Evolutionary conservation across 2,888 invertebrate genomes (phyloP).

Genomic region (Cheilosia scutellata): DNA sequence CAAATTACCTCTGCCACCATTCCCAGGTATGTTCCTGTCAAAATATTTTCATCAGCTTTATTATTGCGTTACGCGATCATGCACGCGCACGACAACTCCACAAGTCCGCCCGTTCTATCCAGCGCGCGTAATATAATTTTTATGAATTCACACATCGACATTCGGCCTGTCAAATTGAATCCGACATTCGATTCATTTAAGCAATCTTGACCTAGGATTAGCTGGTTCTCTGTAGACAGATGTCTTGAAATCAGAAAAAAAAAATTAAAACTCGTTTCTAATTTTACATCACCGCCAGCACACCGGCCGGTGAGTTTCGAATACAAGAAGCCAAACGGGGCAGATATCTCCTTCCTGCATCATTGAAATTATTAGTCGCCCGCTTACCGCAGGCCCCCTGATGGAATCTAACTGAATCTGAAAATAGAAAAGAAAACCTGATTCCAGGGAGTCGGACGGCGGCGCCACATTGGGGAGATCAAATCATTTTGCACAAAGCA

Average conservation of each 20-base stretch:
- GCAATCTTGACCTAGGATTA: slow-evolving; percentile 64
- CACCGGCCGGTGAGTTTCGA: background rate
- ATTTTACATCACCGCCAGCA: slow-evolving; percentile 13
- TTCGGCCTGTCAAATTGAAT: slow-evolving; percentile 53
- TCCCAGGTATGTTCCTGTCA: slow-evolving; percentile 65
- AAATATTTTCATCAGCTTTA: slow-evolving; percentile 73
- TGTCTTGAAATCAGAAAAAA: slow-evolving; percentile 39
- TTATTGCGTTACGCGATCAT: slow-evolving; percentile 22
- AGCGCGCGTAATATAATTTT: slow-evolving; percentile 37
- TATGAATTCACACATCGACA: slow-evolving; percentile 55
- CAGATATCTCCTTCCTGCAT: slow-evolving; percentile 62
- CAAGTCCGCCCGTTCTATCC: slow-evolving; percentile 22
- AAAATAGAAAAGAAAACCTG: slow-evolving; percentile 68
- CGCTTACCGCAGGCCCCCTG: slow-evolving; percentile 6
- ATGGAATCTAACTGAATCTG: slow-evolving; percentile 48
- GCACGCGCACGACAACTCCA: slow-evolving; percentile 21
- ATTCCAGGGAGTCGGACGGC: slow-evolving; percentile 37
- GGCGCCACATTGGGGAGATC: slow-evolving; percentile 64
- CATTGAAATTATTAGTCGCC: slow-evolving; percentile 37
- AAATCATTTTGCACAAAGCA: slow-evolving; percentile 54
- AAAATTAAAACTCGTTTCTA: slow-evolving; percentile 52
- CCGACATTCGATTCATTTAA: slow-evolving; percentile 61
- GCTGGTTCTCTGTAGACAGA: slow-evolving; percentile 28
- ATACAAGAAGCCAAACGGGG: slow-evolving; percentile 46
- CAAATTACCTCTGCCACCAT: slow-evolving; percentile 56